A percentile compares a stretch with the other conserved stretches of the same genome.
Conservation (phyloP, 2,113 vertebrate species). For the Rostratula benghalensis region DNA sequence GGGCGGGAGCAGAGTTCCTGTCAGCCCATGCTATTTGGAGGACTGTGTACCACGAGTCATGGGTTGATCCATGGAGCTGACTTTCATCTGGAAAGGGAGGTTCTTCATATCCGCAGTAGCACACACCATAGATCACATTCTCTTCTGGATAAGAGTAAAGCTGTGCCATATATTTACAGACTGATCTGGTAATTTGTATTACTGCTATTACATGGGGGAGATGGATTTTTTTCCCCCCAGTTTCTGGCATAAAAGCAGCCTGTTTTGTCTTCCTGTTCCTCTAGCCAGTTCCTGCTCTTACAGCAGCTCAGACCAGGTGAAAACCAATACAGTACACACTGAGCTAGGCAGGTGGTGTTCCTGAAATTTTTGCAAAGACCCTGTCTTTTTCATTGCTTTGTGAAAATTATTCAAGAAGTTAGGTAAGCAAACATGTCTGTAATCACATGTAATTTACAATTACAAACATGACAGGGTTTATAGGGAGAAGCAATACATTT, state of each 20-base stretch:
- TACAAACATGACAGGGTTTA: not conserved
- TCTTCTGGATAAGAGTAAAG: not conserved
- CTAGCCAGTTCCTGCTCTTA: not conserved
- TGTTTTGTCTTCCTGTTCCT: not conserved
- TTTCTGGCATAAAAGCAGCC: not conserved
- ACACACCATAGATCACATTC: not conserved
- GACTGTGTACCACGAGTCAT: not conserved
- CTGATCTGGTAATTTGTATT: not conserved
- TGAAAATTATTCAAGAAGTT: not conserved
- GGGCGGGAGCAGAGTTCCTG: not conserved
- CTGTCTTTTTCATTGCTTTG: not conserved
- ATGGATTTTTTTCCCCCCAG: too few relatives aligned
- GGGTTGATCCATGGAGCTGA: not conserved
- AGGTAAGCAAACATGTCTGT: not conserved
- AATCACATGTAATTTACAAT: constrained; percentile 6
- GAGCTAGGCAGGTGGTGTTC: not conserved
- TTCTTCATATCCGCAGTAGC: not conserved
- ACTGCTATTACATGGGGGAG: not conserved
- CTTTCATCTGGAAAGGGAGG: not conserved
- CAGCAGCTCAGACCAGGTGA: not conserved
- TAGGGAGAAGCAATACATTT: not conserved
- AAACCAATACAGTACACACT: not conserved
- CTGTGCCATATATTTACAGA: not conserved
- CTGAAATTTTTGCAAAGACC: not conserved
- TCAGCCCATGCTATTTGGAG: not conserved